Evolutionary conservation across 2,113 vertebrate species (phyloP), one percentile per base, ranked within the genome.

Genomic region (Neogale vison): DNA sequence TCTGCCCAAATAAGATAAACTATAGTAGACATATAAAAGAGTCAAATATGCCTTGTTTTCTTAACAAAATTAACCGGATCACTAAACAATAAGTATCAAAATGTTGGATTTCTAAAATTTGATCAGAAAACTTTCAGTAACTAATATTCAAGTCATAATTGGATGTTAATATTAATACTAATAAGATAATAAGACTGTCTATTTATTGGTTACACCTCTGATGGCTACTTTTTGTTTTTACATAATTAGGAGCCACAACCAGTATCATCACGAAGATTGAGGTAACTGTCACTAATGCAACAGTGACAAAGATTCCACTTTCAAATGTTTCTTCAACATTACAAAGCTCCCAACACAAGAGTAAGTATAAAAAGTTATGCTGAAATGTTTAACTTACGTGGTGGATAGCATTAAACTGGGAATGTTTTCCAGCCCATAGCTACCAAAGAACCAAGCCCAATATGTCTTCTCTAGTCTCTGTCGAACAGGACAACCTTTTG

Each of bases 311-410:
- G 23, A 6, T 5, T 47, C 3, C 39, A 57, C 6, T 50, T 93
- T 4, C 79, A 69, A 42, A 34, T 34, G 3, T 18, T 91, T 3
- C 4, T 86, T 72, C 86, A 29, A 92, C 79, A 0, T 20, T 14
- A 10, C 72, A 42, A 57, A 93, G 67, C 88, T 23, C 42, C 17
- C 67, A 82, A 15, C 2, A 42, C 26, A 93, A 14, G 23, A 71
- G 97, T 98, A 96, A 98, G 98, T 97, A 84, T 21, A 69, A 63
- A n/a, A 18, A 65, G 72, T 84, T 63, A 3, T 63, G 31, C 11
- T 47, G 15, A 69, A 36, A 7, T 55, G 7, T 34, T 71, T n/a
- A 45, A 21, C 15, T 57, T 59, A 3, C 45, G 0, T 39, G n/a
- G 76, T 52, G 15, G 4, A 1, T 21, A 72, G 21, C 31, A 55